These are phyloP conservation scores for Atrina japonica DNA, from an alignment of 2,888 invertebrate genomes.

Conservation along the genomic window DNA sequence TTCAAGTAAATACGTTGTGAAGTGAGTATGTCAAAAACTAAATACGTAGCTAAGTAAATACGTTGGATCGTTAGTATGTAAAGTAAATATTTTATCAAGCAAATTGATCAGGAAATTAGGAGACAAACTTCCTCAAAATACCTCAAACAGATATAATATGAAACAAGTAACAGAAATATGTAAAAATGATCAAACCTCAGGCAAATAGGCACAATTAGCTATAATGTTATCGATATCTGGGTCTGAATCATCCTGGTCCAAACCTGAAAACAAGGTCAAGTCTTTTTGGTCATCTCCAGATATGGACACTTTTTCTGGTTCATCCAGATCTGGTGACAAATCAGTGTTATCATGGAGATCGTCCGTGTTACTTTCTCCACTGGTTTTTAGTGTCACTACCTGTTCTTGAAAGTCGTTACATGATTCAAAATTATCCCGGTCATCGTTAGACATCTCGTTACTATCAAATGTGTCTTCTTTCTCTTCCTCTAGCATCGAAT, in stretches of 20 bases:
- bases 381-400: constrained; percentile 25
- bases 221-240: constrained; percentile 28
- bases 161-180: too few species aligned
- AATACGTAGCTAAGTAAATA: too few species aligned
- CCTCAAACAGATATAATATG: too few species aligned
- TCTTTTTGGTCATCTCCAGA: constrained; percentile 7
- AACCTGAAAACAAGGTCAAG: constrained; percentile 20
- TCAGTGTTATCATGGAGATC: constrained; percentile 20
- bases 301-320: neutral
- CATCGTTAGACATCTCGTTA: constrained; percentile 42
- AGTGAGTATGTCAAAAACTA: too few species aligned
- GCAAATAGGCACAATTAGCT: constrained; percentile 17
- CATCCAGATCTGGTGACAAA: neutral
- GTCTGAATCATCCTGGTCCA: constrained; percentile 27
- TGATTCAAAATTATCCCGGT: constrained; percentile 39
- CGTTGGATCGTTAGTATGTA: too few species aligned
- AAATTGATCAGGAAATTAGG: too few species aligned
- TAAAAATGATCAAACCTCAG: constrained; percentile 21
- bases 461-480: constrained; percentile 23
- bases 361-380: constrained; percentile 19
- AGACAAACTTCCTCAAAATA: too few species aligned
- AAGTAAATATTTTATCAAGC: too few species aligned
- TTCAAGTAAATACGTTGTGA: too few species aligned
- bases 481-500: neutral
- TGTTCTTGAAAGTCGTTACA: too few species aligned